Evolutionary conservation across 2,888 invertebrate species (phyloP), one percentile per base, ranked within the genome.

Genomic region (Ennomos fuscantarius): DNA sequence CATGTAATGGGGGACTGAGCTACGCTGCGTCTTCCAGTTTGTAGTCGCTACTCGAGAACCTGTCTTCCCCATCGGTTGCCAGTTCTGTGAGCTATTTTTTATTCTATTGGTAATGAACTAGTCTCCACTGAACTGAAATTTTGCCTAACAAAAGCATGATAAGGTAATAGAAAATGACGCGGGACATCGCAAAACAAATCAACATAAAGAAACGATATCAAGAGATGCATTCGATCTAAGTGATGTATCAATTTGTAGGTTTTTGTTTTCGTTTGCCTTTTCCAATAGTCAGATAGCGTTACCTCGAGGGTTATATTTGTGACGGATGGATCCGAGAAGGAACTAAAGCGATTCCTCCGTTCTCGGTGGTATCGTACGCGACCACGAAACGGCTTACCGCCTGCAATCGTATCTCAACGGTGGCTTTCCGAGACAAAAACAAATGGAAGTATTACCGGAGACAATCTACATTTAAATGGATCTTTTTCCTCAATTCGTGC

Each of bases 391-490:
- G 77, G 82, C 78, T 81, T 79, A 76, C 74, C 74, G 79, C 73
- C 69, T 79, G 76, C 70, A 81, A 77, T 76, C 85, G 86, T 84
- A 87, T 87, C 86, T 84, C 82, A 73, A 74, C 73, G 76, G 80
- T 78, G 81, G 84, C 81, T 82, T 78, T 74, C 70, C 65, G 78
- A 85, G 85, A 89, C 89, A 89, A 89, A 89, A 91, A 90, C 90
- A 90, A 91, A 91, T 91, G 89, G 87, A 88, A 89, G 91, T 89
- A 89, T 90, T 90, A 89, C 88, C 77, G 81, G 74, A 83, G 85
- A 89, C 89, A 90, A 90, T 90, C 89, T 91, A 85, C 91, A 91
- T 90, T 91, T 90, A 90, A 91, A 91, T 91, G 84, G 89, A 89
- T 89, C 87, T 88, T 89, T 88, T 89, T 86, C 88, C 89, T 88